These are phyloP conservation scores for Steinernema feltiae DNA, from an alignment of 1,140 invertebrate species.

Conservation along the genomic window DNA sequence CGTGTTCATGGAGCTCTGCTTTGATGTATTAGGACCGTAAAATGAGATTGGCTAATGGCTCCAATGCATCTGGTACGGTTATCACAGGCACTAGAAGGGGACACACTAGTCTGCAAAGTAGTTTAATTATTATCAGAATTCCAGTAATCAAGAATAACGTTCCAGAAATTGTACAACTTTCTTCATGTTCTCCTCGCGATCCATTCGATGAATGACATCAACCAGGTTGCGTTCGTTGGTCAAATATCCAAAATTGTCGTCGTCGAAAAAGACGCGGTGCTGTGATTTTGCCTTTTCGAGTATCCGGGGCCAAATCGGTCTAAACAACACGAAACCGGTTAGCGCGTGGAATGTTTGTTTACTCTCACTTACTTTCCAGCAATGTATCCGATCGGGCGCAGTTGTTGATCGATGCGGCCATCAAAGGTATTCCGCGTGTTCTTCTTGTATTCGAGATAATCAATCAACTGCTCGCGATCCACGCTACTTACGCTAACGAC, in stretches of 20 bases:
- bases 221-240: not conserved
- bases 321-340: not conserved
- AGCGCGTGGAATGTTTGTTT: not conserved
- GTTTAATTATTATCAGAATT: too few relatives aligned
- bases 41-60: too few relatives aligned
- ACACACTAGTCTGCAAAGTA: too few relatives aligned
- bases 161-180: not conserved
- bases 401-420: slow-evolving; percentile 14
- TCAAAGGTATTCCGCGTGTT: slow-evolving; percentile 7
- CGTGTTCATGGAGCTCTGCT: too few relatives aligned
- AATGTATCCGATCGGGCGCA: not conserved
- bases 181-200: slow-evolving; percentile 9
- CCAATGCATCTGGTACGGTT: too few relatives aligned
- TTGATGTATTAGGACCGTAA: too few relatives aligned
- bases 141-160: not conserved
- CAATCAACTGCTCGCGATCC: not conserved
- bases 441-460: slow-evolving; percentile 9
- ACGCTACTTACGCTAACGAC: slow-evolving; percentile 2
- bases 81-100: too few relatives aligned
- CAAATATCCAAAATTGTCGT: not conserved
- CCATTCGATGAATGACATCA: not conserved
- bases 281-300: not conserved
- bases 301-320: not conserved
- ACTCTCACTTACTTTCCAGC: not conserved
- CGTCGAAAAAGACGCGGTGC: not conserved